Base-by-base conservation (phyloP, 35 echinoderm and acorn worm genomes). In the Nesometra sesokonis region DNA sequence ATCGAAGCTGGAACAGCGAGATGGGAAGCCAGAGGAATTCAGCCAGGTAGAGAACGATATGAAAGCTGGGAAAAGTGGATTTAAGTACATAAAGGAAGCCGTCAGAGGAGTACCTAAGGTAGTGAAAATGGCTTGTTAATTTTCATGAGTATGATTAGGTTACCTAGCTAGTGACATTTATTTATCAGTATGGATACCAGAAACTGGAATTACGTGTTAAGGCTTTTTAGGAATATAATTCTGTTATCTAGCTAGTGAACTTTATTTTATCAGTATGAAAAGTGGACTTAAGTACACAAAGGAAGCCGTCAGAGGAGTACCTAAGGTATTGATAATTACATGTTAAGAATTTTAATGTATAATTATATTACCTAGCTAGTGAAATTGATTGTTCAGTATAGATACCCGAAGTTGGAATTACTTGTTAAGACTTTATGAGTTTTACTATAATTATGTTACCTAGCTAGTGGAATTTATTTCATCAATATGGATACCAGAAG, bases 11-110 rank as follows among this genome's bases (percentile, higher is more conserved):
- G 96, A 99, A 67, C 92, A 99, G 35, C 46, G 87, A 0, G 90
- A 92, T 32, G 96, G 96, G 0, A 89, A 93, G 67, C 95, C 95
- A 27, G 91, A 93, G 77, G 84, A 46, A 17, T 99, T 99, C 82
- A 92, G 80, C 30, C 46, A 86, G 5, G 90, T 99, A 19, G 88
- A 86, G 33, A 46, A 78, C 30, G 88, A 88, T 5, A 99, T 99
- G 96, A 89, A 77, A 36, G 36, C 82, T 11, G 96, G 92, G 0
- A 78, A 90, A 9, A 99, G 82, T 46, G 93, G 96, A 0, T 85
- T 46, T 19, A 78, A 34, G 5, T 84, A 93, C 32, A 90, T 93
- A 57, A 37, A 82, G 32, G 81, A 93, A 79, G 92, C 92, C 5
- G 57, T 82, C 32, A 78, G 92, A 77, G 92, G 88, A 30, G 80